Evolutionary conservation across 2,113 vertebrate genomes (phyloP), one percentile per base, ranked within the genome.

Genomic region (Monopterus albus): DNA sequence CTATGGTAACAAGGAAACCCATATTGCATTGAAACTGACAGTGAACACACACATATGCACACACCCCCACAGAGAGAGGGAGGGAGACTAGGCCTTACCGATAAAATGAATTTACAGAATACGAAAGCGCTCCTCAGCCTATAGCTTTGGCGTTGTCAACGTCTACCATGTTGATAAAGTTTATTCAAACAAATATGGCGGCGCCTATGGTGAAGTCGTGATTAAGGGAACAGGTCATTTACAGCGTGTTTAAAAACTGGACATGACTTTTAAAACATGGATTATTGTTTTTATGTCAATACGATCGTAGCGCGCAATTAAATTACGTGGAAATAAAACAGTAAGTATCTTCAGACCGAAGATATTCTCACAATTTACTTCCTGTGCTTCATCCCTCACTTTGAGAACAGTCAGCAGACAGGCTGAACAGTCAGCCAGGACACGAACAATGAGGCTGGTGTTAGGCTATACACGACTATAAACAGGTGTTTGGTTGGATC

Each of bases 141-240:
- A 17, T 20, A 6, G 6, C 1, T 31, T 39, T 79, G 33, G 60
- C 25, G 11, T 49, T 84, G 79, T 86, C 45, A 0, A 49, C 50
- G 5, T 1, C 9, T 15, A 0, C 0, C 0, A 25, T 83, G 56
- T 86, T 15, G 62, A 94, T 94, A 94, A 94, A 94, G 93, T 82
- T 92, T n/a, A 35, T 91, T 91, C 38, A 84, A 92, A 89, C 75
- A 80, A 94, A 93, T 8, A 94, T 93, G 93, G 91, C 92, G 79
- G 86, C 91, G 87, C 83, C 71, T 81, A 1, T 51, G 21, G 42
- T 0, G 53, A 14, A 69, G 74, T 79, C 55, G 73, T 90, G 84
- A 84, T 43, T 1, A 5, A 8, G 39, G 7, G n/a, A 72, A 28
- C 58, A 23, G 61, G 61, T 72, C 60, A 38, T 58, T 75, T 29